phyloP scores from a whole-genome alignment of 2,888 invertebrate species.

The Abscondita cerata region DNA sequence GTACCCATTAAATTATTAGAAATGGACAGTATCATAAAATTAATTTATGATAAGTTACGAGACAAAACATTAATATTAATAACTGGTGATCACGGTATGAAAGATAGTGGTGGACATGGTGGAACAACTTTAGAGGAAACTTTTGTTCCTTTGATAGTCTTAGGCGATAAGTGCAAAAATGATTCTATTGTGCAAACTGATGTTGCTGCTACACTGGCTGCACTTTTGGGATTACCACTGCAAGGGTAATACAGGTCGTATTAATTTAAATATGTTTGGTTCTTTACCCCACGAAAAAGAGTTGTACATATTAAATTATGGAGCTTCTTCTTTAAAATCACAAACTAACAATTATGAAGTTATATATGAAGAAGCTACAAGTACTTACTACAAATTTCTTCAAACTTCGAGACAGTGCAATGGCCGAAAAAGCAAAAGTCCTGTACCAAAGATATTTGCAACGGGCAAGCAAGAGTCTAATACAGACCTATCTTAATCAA shows the following conservation, averaged over 20 bases:
- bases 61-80: constrained; percentile 59
- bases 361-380: constrained; percentile 42
- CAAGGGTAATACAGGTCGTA: constrained; percentile 79
- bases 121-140: constrained; percentile 86
- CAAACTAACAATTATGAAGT: constrained; percentile 45
- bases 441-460: constrained; percentile 61
- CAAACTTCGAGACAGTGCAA: constrained; percentile 35
- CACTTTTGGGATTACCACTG: constrained; percentile 77
- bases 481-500: constrained; percentile 64
- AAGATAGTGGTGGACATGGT: constrained; percentile 94
- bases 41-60: constrained; percentile 58
- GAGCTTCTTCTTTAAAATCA: constrained; percentile 48
- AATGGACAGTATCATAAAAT: constrained; percentile 86
- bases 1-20: constrained; percentile 83
- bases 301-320: constrained; percentile 55
- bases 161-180: constrained; percentile 62
- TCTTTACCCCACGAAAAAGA: constrained; percentile 50
- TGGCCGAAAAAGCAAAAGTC: constrained; percentile 51
- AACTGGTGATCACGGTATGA: constrained; percentile 98
- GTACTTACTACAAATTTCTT: constrained; percentile 46
- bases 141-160: constrained; percentile 79
- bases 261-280: constrained; percentile 62
- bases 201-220: constrained; percentile 80
- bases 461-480: constrained; percentile 63
- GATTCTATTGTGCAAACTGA: constrained; percentile 74